Conservation (phyloP, 2,113 vertebrate species). For the Coreoperca whiteheadi region DNA sequence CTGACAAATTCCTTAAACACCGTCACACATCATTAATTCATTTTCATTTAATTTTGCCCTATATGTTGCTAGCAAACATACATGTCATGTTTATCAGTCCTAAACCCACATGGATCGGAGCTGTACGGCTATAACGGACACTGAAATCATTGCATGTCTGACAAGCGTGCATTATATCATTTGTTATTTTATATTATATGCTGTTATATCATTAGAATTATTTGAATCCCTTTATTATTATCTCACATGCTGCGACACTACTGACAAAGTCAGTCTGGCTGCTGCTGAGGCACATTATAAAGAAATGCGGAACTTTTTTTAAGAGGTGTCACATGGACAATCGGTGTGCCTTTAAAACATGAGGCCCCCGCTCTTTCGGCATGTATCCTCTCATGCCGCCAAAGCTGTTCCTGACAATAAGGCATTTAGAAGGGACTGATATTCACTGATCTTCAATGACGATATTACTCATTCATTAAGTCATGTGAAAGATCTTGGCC, state of each 20-base stretch:
- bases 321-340: not conserved
- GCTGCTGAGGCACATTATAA: not conserved
- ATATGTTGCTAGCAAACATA: not conserved
- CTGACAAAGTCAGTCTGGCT: not conserved
- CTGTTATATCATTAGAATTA: not conserved
- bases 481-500: constrained; percentile 68
- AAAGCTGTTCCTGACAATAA: constrained; percentile 13
- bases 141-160: not conserved
- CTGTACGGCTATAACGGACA: not conserved
- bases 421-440: constrained; percentile 14
- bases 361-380: not conserved
- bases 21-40: not conserved
- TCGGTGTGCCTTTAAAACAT: not conserved
- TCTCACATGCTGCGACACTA: not conserved
- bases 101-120: not conserved
- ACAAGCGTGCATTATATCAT: not conserved
- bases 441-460: constrained; percentile 35
- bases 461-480: constrained; percentile 61
- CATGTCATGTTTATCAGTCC: not conserved
- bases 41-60: not conserved
- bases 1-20: not conserved
- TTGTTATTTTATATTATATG: not conserved
- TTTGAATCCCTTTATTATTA: constrained; percentile 3
- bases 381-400: not conserved
- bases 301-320: not conserved